Evolutionary conservation across 2,797 vertebrate species (phyloP).

Genomic region (Syngnathus acus): DNA sequence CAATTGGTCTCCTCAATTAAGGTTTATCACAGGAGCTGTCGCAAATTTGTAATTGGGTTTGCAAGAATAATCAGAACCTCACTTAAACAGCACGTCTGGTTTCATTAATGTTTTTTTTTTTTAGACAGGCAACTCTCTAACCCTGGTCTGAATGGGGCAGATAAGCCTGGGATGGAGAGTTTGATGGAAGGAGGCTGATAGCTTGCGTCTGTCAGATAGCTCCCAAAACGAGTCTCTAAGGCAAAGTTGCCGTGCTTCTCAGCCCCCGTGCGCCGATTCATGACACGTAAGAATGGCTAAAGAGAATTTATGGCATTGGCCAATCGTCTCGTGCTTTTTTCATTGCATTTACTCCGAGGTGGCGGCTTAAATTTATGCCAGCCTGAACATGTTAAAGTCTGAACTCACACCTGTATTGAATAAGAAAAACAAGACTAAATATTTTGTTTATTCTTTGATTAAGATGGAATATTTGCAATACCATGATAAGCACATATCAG

Average conservation of each 20-base stretch:
- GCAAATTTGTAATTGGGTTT: slow-evolving; percentile 46
- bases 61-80: slow-evolving; percentile 17
- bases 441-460: not conserved
- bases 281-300: not conserved
- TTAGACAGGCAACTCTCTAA: slow-evolving; percentile 21
- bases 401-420: not conserved
- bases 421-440: not conserved
- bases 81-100: slow-evolving; percentile 44
- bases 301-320: not conserved
- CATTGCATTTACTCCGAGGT: not conserved
- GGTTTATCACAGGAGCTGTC: slow-evolving; percentile 19
- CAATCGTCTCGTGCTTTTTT: not conserved
- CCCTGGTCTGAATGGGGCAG: slow-evolving; percentile 23
- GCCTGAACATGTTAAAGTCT: not conserved
- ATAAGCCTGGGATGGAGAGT: slow-evolving; percentile 13
- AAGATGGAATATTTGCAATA: not conserved
- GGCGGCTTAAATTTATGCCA: not conserved
- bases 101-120: slow-evolving; percentile 37
- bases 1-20: slow-evolving; percentile 21
- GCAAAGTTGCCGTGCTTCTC: slow-evolving; percentile 29
- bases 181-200: slow-evolving; percentile 53
- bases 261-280: slow-evolving; percentile 23
- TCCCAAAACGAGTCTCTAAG: slow-evolving; percentile 9
- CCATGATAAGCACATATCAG: not conserved
- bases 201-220: slow-evolving; percentile 45